Base-by-base conservation (phyloP, 2,888 invertebrate genomes). In the Helicoverpa assulta region DNA sequence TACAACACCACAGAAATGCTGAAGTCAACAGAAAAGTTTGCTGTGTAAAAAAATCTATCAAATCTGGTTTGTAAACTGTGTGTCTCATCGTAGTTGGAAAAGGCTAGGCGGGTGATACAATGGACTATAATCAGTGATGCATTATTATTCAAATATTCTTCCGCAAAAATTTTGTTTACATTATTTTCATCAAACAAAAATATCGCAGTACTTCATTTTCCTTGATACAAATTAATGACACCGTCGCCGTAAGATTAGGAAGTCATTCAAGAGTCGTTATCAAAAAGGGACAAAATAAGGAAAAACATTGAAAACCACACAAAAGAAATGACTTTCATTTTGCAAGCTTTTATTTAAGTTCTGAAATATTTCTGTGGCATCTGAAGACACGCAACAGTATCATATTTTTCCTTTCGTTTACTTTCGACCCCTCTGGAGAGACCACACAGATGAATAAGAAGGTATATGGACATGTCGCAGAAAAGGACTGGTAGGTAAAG, bases 391-490 rank as follows among this genome's bases (percentile, higher is more conserved):
- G 51, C 70, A 74, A 66, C 60, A 64, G 81, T 80, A 70, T 73
- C 80, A 77, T 73, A 74, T 80, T 80, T 79, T 80, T 70, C 68
- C 53, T 67, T 66, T 73, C 55, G 50, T 73, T 70, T 73, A 71
- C 60, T 69, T 58, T 68, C 37, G 51, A 68, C 63, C 65, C 50
- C 26, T 63, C 33, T 14, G 43, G 62, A 5, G n/a, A 12, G 2
- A 53, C 10, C 37, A 12, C 5, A 16, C 21, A 56, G 53, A 56
- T 8, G 3, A n/a, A n/a, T 2, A 62, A 80, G 65, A 66, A 80
- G 66, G 29, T 3, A 26, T 16, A 53, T 2, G 53, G 16, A 10
- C 16, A 66, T 8, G 18, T 8, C 0, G 8, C 14, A 5, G 16
- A n/a, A n/a, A 14, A 40, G 26, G 4, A 0, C 26, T 26, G 26